These are phyloP conservation scores for Pachycephus smyrnensis DNA, from an alignment of 2,888 invertebrate species.

Conservation along the genomic window DNA sequence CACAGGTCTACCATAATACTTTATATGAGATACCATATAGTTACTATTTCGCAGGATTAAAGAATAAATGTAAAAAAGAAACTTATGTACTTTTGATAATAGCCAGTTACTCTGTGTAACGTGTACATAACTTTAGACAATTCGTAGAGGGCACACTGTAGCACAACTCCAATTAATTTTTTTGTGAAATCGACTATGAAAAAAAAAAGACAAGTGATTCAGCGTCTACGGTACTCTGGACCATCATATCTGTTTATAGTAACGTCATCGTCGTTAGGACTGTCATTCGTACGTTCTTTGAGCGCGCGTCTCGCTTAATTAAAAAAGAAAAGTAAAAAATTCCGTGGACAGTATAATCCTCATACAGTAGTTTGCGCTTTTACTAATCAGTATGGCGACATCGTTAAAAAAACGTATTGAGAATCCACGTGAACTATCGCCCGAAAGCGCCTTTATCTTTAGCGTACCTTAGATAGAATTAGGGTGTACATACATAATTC, in stretches of 20 bases:
- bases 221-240: background rate
- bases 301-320: background rate
- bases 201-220: background rate
- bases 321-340: background rate
- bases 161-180: background rate
- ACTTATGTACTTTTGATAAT: slow-evolving; percentile 1
- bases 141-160: background rate
- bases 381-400: slow-evolving; percentile 8
- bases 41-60: slow-evolving; percentile 23
- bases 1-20: slow-evolving; percentile 33
- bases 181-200: background rate
- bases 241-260: background rate
- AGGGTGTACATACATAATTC: slow-evolving; percentile 31
- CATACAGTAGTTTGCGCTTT: background rate
- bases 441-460: background rate
- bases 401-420: background rate
- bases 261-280: background rate
- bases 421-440: background rate
- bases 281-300: background rate
- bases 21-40: slow-evolving; percentile 31
- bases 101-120: slow-evolving; percentile 9
- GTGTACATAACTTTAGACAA: slow-evolving; percentile 21
- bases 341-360: background rate
- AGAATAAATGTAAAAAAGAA: slow-evolving; percentile 18
- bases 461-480: slow-evolving; percentile 14